phyloP scores from a whole-genome alignment of 2,113 vertebrate genomes.

The Pholis gunnellus region DNA sequence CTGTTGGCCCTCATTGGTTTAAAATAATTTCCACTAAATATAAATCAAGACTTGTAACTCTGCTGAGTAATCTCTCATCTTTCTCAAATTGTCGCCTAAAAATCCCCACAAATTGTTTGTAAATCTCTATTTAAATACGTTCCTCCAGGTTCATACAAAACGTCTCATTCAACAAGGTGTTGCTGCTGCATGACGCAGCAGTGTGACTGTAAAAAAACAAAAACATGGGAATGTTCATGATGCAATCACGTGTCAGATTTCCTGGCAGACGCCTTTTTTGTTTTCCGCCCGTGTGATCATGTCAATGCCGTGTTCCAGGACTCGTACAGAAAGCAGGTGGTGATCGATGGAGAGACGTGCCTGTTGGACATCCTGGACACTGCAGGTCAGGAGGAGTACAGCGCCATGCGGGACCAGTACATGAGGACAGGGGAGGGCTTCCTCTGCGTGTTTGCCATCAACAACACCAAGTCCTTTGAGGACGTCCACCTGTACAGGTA shows the following conservation, averaged over 20 bases:
- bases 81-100: not conserved
- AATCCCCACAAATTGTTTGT: not conserved
- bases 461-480: conserved; percentile 89
- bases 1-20: not conserved
- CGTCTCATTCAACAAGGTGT: not conserved
- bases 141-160: conserved; percentile 16
- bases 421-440: conserved; percentile 91
- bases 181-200: conserved; percentile 30
- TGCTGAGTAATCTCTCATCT: not conserved
- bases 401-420: conserved; percentile 91
- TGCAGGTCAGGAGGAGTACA: conserved; percentile 88
- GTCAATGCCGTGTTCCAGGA: conserved; percentile 64
- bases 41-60: not conserved
- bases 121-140: not conserved
- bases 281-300: not conserved
- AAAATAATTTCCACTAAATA: not conserved
- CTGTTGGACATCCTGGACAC: conserved; percentile 87
- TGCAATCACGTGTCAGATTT: conserved; percentile 11
- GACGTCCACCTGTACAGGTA: conserved; percentile 90
- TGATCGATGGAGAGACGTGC: conserved; percentile 86
- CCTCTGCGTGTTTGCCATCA: conserved; percentile 91
- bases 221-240: not conserved
- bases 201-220: not conserved
- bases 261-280: not conserved
- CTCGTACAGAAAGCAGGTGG: conserved; percentile 86